These are phyloP conservation scores for Apis cerana DNA, from an alignment of 1,140 invertebrate genomes.

Conservation along the genomic window DNA sequence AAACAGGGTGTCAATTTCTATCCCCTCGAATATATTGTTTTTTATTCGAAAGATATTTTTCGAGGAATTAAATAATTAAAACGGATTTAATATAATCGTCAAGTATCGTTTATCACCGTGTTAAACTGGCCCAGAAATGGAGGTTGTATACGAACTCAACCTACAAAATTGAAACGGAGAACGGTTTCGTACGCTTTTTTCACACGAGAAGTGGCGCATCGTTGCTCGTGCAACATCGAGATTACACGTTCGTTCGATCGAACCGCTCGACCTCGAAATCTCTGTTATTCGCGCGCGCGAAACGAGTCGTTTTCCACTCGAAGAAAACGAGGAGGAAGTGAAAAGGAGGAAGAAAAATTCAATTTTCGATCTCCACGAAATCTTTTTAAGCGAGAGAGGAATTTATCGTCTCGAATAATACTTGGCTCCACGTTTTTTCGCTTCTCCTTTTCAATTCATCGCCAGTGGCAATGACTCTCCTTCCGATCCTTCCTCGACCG, in stretches of 20 bases:
- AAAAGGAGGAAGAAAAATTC: background rate
- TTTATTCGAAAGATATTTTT: too few species aligned
- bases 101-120: too few species aligned
- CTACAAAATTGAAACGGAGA: slow-evolving; percentile 17
- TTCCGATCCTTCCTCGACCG: background rate
- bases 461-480: slow-evolving; percentile 23
- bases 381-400: background rate
- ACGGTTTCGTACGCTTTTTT: slow-evolving; percentile 24
- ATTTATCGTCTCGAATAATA: background rate
- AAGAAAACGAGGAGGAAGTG: background rate
- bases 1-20: too few species aligned
- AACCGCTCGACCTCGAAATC: background rate
- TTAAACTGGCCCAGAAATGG: background rate
- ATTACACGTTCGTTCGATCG: slow-evolving; percentile 28
- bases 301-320: background rate
- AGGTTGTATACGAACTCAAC: background rate
- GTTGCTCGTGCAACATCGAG: background rate
- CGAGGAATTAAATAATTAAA: too few species aligned
- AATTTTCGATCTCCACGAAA: too few species aligned
- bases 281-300: background rate
- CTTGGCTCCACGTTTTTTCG: background rate
- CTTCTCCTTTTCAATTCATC: slow-evolving; percentile 25
- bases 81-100: too few species aligned
- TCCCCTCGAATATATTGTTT: too few species aligned
- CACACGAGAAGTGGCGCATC: slow-evolving; percentile 15